Conservation (phyloP, 2,888 invertebrate species). For the Drosophila hamatofila region DNA sequence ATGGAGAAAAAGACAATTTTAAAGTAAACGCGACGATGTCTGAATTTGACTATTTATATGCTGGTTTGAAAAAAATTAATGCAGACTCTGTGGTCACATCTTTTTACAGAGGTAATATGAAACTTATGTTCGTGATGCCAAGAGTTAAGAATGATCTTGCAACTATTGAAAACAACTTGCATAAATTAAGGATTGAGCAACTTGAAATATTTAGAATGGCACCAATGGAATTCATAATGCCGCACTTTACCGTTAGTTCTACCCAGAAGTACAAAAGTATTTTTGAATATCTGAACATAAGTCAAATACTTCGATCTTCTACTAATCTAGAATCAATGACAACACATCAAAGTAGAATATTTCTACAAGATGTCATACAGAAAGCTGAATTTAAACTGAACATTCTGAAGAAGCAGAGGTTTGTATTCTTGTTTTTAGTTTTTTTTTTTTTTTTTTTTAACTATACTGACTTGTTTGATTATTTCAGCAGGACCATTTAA, state of each 20-base stretch:
- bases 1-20: background rate
- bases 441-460: no score
- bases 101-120: fast-evolving
- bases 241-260: background rate
- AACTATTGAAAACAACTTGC: background rate
- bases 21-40: fast-evolving
- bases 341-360: background rate
- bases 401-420: background rate
- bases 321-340: background rate
- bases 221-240: background rate
- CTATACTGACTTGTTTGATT: no score
- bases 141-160: background rate
- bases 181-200: background rate
- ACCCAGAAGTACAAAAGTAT: background rate
- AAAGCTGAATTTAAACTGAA: background rate
- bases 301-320: background rate
- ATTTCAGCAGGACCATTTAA: no score
- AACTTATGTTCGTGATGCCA: background rate
- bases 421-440: background rate
- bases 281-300: background rate
- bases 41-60: fast-evolving
- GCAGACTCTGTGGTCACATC: background rate
- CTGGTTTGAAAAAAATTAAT: background rate
- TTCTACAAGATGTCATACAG: background rate
- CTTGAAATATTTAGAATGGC: fast-evolving